These are phyloP conservation scores for Parauchenoglanis punctatus DNA, from an alignment of 2,797 vertebrate genomes.

Conservation along the genomic window DNA sequence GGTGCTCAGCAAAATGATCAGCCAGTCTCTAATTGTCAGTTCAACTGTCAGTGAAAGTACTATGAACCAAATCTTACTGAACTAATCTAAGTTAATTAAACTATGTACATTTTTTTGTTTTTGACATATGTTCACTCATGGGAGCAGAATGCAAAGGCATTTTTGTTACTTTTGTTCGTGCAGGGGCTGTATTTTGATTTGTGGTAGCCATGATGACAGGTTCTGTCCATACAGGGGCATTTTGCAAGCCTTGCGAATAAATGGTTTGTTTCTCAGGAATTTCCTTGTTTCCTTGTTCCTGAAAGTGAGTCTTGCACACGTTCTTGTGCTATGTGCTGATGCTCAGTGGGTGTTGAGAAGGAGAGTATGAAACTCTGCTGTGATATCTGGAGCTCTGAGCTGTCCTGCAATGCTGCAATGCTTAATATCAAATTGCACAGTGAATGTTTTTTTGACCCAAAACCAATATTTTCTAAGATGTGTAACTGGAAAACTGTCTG, in stretches of 20 bases:
- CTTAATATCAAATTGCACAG: background rate
- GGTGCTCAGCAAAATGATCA: no score
- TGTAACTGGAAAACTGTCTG: background rate
- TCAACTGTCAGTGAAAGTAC: background rate
- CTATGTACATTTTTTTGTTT: background rate
- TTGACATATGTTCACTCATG: background rate
- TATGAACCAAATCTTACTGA: background rate
- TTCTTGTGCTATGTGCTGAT: background rate
- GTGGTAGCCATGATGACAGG: background rate
- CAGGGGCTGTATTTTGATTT: background rate
- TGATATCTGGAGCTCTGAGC: background rate
- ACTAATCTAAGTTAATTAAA: background rate
- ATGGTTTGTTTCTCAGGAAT: background rate
- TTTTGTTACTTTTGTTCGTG: background rate
- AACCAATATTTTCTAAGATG: background rate
- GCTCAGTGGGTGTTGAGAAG: background rate
- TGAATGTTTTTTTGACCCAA: background rate
- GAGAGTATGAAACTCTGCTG: background rate
- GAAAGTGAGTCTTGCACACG: background rate
- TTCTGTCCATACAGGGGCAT: background rate
- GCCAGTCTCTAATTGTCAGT: no score
- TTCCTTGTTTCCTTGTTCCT: slow-evolving; percentile 2
- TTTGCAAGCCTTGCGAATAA: background rate
- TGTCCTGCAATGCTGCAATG: no score
- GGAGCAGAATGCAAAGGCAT: background rate